Evolutionary conservation across 2,113 vertebrate species (phyloP).

Genomic region (Urocitellus parryii): DNA sequence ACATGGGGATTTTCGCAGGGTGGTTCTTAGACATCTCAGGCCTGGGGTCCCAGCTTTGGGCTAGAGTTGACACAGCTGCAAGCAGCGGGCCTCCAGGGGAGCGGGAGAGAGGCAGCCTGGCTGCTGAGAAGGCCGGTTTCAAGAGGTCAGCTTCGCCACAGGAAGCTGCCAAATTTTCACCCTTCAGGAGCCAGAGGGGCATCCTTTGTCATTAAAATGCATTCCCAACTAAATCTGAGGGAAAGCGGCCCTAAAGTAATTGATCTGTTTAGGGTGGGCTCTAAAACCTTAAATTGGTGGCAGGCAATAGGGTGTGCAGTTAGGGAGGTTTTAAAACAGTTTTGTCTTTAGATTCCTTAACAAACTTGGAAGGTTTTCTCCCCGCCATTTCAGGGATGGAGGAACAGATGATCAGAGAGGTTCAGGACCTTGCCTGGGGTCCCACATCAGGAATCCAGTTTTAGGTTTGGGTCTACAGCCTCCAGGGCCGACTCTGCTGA

Average conservation of each 20-base stretch:
- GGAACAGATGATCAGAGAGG: neutral
- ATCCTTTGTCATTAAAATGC: slow-evolving; percentile 49
- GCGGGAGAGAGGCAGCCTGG: slow-evolving; percentile 79
- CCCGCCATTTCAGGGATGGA: neutral
- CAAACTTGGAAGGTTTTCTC: neutral
- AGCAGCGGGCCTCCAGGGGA: slow-evolving; percentile 79
- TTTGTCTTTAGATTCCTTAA: neutral
- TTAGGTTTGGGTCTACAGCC: neutral
- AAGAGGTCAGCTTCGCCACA: slow-evolving; percentile 66
- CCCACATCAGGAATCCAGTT: neutral
- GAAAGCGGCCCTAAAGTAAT: neutral
- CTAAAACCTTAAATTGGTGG: neutral
- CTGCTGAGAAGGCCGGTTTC: slow-evolving; percentile 75
- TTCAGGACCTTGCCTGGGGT: neutral
- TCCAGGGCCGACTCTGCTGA: neutral
- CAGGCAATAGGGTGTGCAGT: neutral
- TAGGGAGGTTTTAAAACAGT: neutral
- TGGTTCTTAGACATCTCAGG: slow-evolving; percentile 75
- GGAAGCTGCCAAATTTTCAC: slow-evolving; percentile 70
- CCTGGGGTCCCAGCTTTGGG: slow-evolving; percentile 78
- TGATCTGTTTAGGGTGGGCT: neutral
- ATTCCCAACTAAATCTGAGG: neutral
- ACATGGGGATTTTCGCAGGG: slow-evolving; percentile 81
- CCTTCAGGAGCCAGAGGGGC: neutral
- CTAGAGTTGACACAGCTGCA: slow-evolving; percentile 88